phyloP scores from a whole-genome alignment of 2,888 invertebrate species.

The Pterobdella sp. region DNA sequence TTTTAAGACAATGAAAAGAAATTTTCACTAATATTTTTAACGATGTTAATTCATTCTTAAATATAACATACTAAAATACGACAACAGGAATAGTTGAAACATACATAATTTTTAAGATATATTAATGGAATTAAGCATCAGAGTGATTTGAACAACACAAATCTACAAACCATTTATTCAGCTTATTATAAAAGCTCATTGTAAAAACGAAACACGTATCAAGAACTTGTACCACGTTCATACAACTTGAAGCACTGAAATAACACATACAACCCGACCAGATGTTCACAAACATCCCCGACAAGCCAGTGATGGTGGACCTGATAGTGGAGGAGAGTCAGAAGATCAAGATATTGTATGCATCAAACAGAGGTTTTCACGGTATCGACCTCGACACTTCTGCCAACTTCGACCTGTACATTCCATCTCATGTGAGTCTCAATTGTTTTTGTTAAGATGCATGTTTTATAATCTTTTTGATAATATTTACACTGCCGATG shows the following conservation, averaged over 20 bases:
- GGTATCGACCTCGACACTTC: slow-evolving; percentile 30
- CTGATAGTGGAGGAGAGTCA: slow-evolving; percentile 25
- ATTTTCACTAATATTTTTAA: no score
- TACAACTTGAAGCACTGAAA: background rate
- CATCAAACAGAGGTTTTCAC: slow-evolving; percentile 28
- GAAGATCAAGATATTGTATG: slow-evolving; percentile 29
- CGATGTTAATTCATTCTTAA: no score
- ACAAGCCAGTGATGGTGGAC: slow-evolving; percentile 28
- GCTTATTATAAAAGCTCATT: no score
- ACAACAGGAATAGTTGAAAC: no score
- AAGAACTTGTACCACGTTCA: background rate
- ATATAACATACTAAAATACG: no score
- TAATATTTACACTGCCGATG: background rate
- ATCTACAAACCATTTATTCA: no score
- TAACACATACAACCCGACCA: background rate
- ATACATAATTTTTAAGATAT: no score
- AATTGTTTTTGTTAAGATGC: background rate
- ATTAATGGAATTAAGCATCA: no score
- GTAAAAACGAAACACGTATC: no score
- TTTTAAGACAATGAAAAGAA: no score
- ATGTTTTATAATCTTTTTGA: background rate
- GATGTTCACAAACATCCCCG: slow-evolving; percentile 27
- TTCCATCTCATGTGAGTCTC: slow-evolving; percentile 28
- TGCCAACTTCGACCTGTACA: slow-evolving; percentile 29
- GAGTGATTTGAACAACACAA: background rate